Percentiles rank a stretch among this genome's conserved stretches.
These are phyloP conservation scores for Phytoseiulus persimilis DNA, from an alignment of 2,888 invertebrate species.

Conservation along the genomic window DNA sequence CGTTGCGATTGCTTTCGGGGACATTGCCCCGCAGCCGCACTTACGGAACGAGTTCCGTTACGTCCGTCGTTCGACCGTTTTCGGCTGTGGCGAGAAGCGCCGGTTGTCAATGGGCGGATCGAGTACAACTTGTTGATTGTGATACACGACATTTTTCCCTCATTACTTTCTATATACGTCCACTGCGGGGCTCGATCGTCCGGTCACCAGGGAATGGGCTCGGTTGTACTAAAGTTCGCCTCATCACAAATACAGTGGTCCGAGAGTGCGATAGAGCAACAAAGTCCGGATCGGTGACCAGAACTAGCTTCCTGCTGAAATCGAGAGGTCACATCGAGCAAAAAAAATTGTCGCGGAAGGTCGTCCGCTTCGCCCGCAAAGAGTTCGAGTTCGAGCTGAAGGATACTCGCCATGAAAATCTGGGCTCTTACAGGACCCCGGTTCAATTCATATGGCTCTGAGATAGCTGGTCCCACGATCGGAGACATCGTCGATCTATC, in stretches of 20 bases:
- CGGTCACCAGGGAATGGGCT: not conserved
- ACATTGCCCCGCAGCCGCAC: not conserved
- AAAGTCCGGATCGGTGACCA: not conserved
- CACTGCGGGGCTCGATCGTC: not conserved
- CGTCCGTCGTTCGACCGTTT: not conserved
- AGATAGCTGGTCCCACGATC: too few species aligned
- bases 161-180: not conserved
- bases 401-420: too few species aligned
- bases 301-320: not conserved
- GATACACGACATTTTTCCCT: not conserved
- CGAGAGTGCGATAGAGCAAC: not conserved
- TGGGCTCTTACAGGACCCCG: too few species aligned
- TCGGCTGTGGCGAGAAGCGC: not conserved
- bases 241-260: not conserved
- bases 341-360: not conserved
- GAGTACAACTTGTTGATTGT: not conserved
- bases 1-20: not conserved
- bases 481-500: too few species aligned
- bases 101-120: not conserved
- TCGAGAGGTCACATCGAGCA: not conserved
- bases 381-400: too few species aligned
- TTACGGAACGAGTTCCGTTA: not conserved
- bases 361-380: too few species aligned
- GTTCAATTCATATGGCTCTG: too few species aligned
- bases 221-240: not conserved